Evolutionary conservation across 2,797 vertebrate species (phyloP).

Genomic region (Gambusia yucatana): DNA sequence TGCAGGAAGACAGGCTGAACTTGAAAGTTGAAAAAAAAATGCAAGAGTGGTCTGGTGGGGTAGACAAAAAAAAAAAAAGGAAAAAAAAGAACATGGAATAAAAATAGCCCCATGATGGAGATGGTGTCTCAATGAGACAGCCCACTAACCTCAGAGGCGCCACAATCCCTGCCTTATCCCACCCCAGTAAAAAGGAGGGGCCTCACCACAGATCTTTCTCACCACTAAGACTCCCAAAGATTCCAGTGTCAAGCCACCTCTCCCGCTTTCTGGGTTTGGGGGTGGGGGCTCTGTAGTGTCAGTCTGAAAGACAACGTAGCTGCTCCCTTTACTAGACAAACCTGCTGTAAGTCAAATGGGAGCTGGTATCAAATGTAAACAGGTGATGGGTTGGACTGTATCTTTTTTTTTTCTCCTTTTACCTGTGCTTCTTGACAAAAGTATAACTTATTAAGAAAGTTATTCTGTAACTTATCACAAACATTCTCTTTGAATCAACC

Average conservation of each 20-base stretch:
- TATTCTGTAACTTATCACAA: background rate
- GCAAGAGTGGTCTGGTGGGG: slow-evolving; percentile 35
- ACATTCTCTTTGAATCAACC: background rate
- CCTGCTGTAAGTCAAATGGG: slow-evolving; percentile 31
- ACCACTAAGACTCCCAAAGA: slow-evolving; percentile 72
- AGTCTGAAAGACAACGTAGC: slow-evolving; percentile 51
- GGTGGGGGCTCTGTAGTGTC: slow-evolving; percentile 49
- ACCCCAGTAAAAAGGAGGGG: slow-evolving; percentile 76
- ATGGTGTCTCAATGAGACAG: slow-evolving; percentile 82
- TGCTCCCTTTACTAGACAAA: slow-evolving; percentile 29
- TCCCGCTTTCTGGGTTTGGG: slow-evolving; percentile 49
- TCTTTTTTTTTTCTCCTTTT: background rate
- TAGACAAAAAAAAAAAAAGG: slow-evolving; percentile 43
- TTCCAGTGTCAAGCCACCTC: slow-evolving; percentile 65
- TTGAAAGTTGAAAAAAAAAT: slow-evolving; percentile 35
- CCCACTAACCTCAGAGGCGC: slow-evolving; percentile 84
- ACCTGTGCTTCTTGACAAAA: background rate
- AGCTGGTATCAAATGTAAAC: slow-evolving; percentile 23
- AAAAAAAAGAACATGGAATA: slow-evolving; percentile 73
- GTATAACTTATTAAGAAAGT: background rate
- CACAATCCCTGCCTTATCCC: slow-evolving; percentile 81
- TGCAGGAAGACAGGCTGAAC: slow-evolving; percentile 50
- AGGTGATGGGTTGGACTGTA: slow-evolving; percentile 43
- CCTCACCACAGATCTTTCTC: slow-evolving; percentile 76
- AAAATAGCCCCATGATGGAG: slow-evolving; percentile 85